These are phyloP conservation scores for Limonius californicus DNA, from an alignment of 1,140 invertebrate genomes.

Conservation along the genomic window DNA sequence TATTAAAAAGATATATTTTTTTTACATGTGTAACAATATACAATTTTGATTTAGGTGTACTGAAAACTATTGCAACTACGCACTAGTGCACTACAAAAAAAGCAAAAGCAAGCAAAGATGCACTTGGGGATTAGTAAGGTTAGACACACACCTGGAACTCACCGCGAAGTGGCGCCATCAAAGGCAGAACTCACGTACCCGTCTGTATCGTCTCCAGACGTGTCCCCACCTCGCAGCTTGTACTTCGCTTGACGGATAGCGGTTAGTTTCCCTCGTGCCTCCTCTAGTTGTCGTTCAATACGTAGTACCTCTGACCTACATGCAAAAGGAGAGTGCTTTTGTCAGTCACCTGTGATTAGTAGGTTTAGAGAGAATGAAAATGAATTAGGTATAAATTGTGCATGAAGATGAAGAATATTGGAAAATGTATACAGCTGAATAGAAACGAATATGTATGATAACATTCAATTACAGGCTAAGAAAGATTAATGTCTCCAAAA, in stretches of 20 bases:
- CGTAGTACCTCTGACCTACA: conserved; percentile 76
- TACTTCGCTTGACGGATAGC: conserved; percentile 83
- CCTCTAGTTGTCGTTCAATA: conserved; percentile 90
- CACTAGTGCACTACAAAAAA: not conserved
- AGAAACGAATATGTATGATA: too few species aligned
- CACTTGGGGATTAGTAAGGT: conserved; percentile 29
- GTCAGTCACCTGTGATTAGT: conserved; percentile 10
- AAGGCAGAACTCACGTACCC: conserved; percentile 41
- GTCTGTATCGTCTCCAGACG: conserved; percentile 45
- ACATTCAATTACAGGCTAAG: too few species aligned
- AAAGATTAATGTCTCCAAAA: too few species aligned
- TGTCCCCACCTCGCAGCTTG: conserved; percentile 56
- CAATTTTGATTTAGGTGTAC: too few species aligned
- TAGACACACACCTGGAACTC: conserved; percentile 46
- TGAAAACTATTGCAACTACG: too few species aligned
- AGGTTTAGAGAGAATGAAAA: not conserved
- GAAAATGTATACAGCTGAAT: too few species aligned
- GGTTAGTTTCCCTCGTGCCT: conserved; percentile 83
- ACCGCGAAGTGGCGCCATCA: conserved; percentile 42
- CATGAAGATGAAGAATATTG: too few species aligned
- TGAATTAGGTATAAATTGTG: not conserved
- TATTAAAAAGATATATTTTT: too few species aligned
- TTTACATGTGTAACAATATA: too few species aligned
- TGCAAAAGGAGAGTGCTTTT: conserved; percentile 10
- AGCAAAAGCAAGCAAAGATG: not conserved